Conservation (phyloP, 2,797 vertebrate species). For the Siniperca obscura region DNA sequence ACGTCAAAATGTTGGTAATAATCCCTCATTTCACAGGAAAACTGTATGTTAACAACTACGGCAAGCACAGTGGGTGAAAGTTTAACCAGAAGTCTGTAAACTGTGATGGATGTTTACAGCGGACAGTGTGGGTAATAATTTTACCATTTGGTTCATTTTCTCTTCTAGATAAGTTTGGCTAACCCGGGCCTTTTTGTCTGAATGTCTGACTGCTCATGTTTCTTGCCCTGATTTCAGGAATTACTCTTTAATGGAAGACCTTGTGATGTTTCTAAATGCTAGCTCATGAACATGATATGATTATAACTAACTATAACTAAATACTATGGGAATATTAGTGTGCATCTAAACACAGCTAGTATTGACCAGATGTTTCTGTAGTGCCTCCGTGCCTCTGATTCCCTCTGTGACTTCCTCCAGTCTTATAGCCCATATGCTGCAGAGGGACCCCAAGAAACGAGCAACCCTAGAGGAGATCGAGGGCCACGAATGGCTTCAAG, state of each 20-base stretch:
- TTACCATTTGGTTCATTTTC: not conserved
- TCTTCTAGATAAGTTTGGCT: not conserved
- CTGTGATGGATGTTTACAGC: not conserved
- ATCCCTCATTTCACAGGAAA: not conserved
- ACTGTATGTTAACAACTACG: not conserved
- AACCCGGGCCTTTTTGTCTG: not conserved
- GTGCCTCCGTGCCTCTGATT: not conserved
- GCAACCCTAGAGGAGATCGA: conserved; percentile 94
- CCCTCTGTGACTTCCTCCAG: conserved; percentile 72
- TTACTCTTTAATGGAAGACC: not conserved
- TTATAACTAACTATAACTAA: not conserved
- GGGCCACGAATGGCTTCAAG: conserved; percentile 92
- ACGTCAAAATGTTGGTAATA: not conserved
- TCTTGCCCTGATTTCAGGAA: not conserved
- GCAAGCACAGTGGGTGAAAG: not conserved
- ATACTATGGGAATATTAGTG: not conserved
- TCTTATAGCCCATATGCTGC: conserved; percentile 94
- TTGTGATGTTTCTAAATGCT: not conserved
- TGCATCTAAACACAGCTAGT: not conserved
- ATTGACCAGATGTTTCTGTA: conserved; percentile 4
- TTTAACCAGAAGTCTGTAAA: not conserved
- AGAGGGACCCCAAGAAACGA: conserved; percentile 93
- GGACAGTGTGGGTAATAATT: not conserved
- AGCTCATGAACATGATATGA: not conserved
- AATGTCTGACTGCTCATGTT: not conserved